These are phyloP conservation scores for Drosophila flavopinicola DNA, from an alignment of 2,888 invertebrate genomes.

Conservation along the genomic window DNA sequence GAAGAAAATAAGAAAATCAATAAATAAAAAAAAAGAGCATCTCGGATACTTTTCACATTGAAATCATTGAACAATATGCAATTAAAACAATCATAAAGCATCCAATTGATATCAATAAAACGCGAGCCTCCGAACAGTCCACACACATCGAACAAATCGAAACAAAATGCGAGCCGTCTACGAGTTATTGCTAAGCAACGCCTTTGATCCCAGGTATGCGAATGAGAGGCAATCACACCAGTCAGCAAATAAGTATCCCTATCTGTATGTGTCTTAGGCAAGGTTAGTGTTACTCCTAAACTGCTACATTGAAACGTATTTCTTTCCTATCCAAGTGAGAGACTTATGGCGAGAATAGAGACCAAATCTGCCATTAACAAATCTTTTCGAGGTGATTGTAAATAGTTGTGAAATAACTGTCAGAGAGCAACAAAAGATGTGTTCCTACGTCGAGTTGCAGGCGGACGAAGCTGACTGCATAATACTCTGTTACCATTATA, in stretches of 20 bases:
- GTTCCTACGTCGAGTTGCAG: too few species aligned
- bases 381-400: too few species aligned
- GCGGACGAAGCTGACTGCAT: too few species aligned
- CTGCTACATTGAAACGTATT: too few species aligned
- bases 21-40: too few species aligned
- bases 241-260: background rate
- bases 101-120: slow-evolving; percentile 60
- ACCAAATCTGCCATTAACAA: too few species aligned
- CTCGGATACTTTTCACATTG: slow-evolving; percentile 7
- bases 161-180: slow-evolving; percentile 73
- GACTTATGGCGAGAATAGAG: too few species aligned
- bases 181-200: slow-evolving; percentile 74
- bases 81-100: slow-evolving; percentile 37
- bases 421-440: too few species aligned
- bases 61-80: slow-evolving; percentile 34
- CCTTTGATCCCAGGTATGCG: slow-evolving; percentile 80
- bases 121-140: slow-evolving; percentile 7
- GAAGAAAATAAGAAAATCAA: slow-evolving; percentile 3
- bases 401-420: too few species aligned
- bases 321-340: too few species aligned
- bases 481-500: too few species aligned
- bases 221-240: slow-evolving; percentile 7
- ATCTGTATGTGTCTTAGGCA: background rate
- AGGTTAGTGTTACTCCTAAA: too few species aligned
- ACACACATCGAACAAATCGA: slow-evolving; percentile 19